Percentiles rank a stretch among this genome's conserved stretches.
Conservation (phyloP, 2,797 vertebrate species). For the Poeciliopsis paucimaculata region DNA sequence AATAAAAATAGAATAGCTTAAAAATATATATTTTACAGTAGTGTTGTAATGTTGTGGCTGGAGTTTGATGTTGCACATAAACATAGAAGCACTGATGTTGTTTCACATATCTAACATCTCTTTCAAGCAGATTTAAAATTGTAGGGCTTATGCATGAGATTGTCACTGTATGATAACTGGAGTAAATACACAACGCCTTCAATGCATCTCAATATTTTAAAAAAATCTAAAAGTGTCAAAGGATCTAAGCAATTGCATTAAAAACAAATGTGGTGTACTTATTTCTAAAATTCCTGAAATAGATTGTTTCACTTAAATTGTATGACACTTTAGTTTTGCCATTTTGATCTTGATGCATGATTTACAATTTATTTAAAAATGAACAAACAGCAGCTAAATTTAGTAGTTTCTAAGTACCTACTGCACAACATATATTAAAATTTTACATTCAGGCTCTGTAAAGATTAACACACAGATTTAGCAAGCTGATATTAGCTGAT, state of each 20-base stretch:
- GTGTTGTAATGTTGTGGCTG: not conserved
- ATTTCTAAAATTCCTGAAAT: not conserved
- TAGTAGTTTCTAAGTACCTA: not conserved
- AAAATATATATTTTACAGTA: not conserved
- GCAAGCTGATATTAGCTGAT: not conserved
- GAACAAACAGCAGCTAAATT: not conserved
- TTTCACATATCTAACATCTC: not conserved
- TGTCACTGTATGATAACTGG: not conserved
- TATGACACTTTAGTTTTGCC: not conserved
- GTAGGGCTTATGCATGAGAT: not conserved
- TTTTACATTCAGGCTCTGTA: not conserved
- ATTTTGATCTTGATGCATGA: not conserved
- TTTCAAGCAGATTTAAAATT: not conserved
- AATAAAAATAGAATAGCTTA: not conserved
- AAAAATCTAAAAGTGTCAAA: not conserved
- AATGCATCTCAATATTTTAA: not conserved
- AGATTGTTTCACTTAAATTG: not conserved
- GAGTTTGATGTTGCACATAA: not conserved
- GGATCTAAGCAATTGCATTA: not conserved
- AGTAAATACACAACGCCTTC: not conserved
- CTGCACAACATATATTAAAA: not conserved
- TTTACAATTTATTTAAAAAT: not conserved
- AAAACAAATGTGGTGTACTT: not conserved
- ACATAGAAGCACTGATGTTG: not conserved
- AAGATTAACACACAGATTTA: not conserved